These are phyloP conservation scores for Drosophila nikananu DNA, from an alignment of 1,140 invertebrate genomes.

Conservation along the genomic window DNA sequence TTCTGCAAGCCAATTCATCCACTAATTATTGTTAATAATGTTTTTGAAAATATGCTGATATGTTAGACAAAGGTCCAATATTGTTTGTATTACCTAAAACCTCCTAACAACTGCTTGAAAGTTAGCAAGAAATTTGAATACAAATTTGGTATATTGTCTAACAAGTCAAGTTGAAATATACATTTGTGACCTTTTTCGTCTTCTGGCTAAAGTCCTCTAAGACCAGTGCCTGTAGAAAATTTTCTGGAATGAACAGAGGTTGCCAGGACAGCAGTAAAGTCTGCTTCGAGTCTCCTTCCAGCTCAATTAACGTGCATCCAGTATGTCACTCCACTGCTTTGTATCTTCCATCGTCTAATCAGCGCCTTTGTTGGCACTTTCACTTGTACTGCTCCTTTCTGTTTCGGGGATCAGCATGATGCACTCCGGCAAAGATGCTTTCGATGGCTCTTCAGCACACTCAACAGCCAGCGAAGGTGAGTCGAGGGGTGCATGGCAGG, in stretches of 20 bases:
- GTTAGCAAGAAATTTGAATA: background rate
- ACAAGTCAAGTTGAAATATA: background rate
- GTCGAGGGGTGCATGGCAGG: constrained; percentile 16
- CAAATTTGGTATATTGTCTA: background rate
- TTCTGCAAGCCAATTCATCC: background rate
- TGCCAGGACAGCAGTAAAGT: background rate
- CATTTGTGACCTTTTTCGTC: too few relatives aligned
- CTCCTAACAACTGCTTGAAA: background rate
- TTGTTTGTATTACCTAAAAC: background rate
- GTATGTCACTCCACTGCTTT: constrained; percentile 13
- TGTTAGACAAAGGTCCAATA: background rate
- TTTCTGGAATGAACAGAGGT: too few relatives aligned
- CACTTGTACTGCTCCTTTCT: constrained; percentile 60
- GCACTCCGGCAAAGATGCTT: constrained; percentile 50
- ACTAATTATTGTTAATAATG: background rate
- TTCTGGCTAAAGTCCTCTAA: background rate
- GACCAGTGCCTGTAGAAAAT: background rate
- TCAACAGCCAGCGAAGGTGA: constrained; percentile 4
- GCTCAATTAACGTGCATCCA: constrained; percentile 62
- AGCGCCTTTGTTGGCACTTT: constrained; percentile 74
- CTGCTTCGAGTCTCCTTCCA: background rate
- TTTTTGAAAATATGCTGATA: background rate
- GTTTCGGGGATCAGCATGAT: constrained; percentile 22
- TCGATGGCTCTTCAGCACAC: constrained; percentile 60
- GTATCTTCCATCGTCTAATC: constrained; percentile 65